Conservation (phyloP, 1,140 invertebrate species). For the Cyclina sinensis region DNA sequence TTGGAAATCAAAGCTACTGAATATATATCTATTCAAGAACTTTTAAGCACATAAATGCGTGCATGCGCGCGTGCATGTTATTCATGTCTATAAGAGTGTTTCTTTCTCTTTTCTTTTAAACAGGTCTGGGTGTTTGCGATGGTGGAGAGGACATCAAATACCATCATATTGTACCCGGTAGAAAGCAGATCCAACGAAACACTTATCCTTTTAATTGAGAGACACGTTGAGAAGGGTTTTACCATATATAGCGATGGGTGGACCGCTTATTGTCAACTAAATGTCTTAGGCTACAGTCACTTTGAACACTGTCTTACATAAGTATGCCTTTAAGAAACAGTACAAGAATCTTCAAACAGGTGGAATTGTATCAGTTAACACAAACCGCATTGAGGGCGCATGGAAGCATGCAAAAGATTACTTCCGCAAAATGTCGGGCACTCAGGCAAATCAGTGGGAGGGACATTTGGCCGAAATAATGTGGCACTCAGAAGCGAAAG, state of each 20-base stretch:
- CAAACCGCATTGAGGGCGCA: neutral
- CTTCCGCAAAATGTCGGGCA: neutral
- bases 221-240: neutral
- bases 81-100: no score
- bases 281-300: neutral
- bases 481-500: neutral
- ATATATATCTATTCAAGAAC: neutral
- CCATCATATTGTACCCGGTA: neutral
- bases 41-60: neutral
- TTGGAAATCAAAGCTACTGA: neutral
- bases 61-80: neutral
- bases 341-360: neutral
- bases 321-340: neutral
- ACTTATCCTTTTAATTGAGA: neutral
- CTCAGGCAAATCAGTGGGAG: neutral
- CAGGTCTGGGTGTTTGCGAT: neutral
- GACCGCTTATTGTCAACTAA: neutral
- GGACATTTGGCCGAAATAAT: no score
- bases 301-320: neutral
- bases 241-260: neutral
- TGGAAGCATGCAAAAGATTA: neutral
- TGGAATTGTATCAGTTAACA: no score
- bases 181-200: neutral
- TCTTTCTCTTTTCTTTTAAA: neutral
- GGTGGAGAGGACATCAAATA: neutral